Evolutionary conservation across 2,797 vertebrate species (phyloP).

Genomic region (Sphenopsis melanotis): DNA sequence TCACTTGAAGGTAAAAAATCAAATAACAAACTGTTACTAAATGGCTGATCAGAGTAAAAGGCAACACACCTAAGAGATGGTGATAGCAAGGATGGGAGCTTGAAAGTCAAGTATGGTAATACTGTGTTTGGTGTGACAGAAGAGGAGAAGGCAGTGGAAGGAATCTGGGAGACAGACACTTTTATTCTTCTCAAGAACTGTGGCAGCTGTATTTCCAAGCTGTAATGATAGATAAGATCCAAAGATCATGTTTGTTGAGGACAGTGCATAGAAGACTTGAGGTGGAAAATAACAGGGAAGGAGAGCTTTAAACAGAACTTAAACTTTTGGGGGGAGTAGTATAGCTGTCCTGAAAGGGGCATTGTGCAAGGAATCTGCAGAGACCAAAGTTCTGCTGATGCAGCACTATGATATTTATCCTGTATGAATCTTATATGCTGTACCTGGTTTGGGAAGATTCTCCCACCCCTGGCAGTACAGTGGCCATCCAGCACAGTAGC

Average conservation of each 20-base stretch:
- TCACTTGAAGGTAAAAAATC: not conserved
- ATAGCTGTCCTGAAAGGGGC: not conserved
- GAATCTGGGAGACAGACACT: not conserved
- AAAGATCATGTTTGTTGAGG: not conserved
- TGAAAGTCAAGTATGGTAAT: not conserved
- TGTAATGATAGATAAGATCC: not conserved
- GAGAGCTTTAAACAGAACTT: not conserved
- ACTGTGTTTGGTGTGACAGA: not conserved
- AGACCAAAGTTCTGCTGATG: not conserved
- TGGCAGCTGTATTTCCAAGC: not conserved
- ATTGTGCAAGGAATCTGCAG: not conserved
- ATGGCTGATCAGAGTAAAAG: not conserved
- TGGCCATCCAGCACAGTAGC: not conserved
- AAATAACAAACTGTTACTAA: not conserved
- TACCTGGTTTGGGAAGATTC: not conserved
- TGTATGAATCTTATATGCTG: not conserved
- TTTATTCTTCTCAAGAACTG: not conserved
- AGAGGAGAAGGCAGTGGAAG: not conserved
- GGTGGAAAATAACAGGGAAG: not conserved
- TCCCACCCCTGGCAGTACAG: not conserved
- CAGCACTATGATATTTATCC: not conserved
- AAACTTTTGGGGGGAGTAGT: not conserved
- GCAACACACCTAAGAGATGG: not conserved
- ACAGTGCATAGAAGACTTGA: not conserved
- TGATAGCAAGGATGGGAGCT: not conserved